These are phyloP conservation scores for Trematomus bernacchii DNA, from an alignment of 2,797 vertebrate species.

Conservation along the genomic window DNA sequence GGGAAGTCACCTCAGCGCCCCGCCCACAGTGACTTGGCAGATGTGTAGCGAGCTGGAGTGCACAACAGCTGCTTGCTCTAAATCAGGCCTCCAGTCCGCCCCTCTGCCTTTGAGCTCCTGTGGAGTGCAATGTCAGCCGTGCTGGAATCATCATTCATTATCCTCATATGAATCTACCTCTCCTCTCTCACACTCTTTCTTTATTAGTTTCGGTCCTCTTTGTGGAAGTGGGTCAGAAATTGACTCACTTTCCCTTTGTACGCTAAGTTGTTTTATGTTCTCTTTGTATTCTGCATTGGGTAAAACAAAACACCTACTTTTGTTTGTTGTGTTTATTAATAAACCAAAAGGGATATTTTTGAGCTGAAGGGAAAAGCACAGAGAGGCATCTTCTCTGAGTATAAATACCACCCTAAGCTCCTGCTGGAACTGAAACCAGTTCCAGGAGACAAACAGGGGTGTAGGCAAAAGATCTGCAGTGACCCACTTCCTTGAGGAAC, in stretches of 20 bases:
- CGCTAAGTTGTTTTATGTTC: background rate
- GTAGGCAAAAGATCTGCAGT: slow-evolving; percentile 62
- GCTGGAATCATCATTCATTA: slow-evolving; percentile 79
- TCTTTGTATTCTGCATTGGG: background rate
- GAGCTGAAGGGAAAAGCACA: slow-evolving; percentile 20
- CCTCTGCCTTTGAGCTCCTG: slow-evolving; percentile 80
- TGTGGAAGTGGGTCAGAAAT: slow-evolving; percentile 17
- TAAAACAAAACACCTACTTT: slow-evolving; percentile 3
- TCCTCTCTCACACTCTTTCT: background rate
- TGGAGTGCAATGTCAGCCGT: slow-evolving; percentile 82
- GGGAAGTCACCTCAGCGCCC: slow-evolving; percentile 73
- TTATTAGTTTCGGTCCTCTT: background rate
- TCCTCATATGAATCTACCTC: slow-evolving; percentile 49
- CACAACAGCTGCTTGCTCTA: slow-evolving; percentile 82
- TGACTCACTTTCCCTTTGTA: slow-evolving; percentile 7
- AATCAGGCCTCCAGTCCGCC: slow-evolving; percentile 74
- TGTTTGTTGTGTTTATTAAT: slow-evolving; percentile 47
- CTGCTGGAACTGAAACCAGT: slow-evolving; percentile 47
- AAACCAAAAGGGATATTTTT: slow-evolving; percentile 46
- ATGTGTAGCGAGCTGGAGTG: slow-evolving; percentile 69
- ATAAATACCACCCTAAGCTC: slow-evolving; percentile 56
- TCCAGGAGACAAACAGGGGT: slow-evolving; percentile 48
- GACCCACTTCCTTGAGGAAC: slow-evolving; percentile 65
- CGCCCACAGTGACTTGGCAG: slow-evolving; percentile 80
- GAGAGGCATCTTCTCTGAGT: slow-evolving; percentile 31